These are phyloP conservation scores for Harpegnathos saltator DNA, from an alignment of 1,140 invertebrate genomes.

Conservation along the genomic window DNA sequence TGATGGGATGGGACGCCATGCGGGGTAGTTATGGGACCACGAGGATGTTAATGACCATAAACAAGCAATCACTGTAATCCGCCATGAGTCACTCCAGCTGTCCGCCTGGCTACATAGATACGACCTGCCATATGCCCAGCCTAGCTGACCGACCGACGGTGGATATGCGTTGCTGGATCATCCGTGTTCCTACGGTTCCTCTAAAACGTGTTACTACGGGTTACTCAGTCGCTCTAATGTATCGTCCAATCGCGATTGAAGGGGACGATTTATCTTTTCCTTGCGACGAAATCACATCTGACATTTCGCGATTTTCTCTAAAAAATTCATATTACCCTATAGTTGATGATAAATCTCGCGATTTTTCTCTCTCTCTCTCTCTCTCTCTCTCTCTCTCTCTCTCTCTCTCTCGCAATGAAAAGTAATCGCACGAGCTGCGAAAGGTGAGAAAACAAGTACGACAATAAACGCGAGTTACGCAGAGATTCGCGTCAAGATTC, in stretches of 20 bases:
- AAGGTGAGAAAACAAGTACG: not conserved
- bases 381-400: no score
- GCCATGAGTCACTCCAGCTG: slow-evolving; percentile 85
- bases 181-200: slow-evolving; percentile 49
- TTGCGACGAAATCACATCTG: not conserved
- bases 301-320: no score
- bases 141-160: slow-evolving; percentile 73
- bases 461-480: not conserved
- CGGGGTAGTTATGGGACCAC: slow-evolving; percentile 83
- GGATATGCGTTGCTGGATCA: slow-evolving; percentile 71
- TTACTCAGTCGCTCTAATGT: not conserved
- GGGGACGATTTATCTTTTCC: not conserved
- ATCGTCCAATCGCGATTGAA: slow-evolving; percentile 10
- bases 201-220: slow-evolving; percentile 20
- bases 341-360: no score
- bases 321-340: no score
- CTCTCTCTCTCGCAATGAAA: no score
- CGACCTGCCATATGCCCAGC: slow-evolving; percentile 80
- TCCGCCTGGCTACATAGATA: slow-evolving; percentile 80
- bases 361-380: no score
- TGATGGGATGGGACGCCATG: slow-evolving; percentile 81
- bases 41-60: slow-evolving; percentile 86
- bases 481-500: slow-evolving; percentile 6
- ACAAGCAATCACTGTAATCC: slow-evolving; percentile 85
- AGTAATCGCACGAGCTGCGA: no score